Conservation (phyloP, 2,888 invertebrate species). For the Morpho helenor region DNA sequence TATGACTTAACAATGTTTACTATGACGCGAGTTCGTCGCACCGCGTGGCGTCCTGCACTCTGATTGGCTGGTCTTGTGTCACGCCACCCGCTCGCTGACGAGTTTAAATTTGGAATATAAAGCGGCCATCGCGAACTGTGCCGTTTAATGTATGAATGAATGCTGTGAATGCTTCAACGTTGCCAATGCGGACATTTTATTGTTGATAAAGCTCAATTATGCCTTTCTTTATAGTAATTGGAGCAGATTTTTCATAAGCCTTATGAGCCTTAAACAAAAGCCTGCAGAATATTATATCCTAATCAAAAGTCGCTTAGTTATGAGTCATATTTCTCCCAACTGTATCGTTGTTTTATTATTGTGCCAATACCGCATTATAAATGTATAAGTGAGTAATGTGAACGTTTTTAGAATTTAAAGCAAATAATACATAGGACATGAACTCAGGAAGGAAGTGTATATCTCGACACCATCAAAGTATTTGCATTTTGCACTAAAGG, state of each 20-base stretch:
- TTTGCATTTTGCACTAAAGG: too few species aligned
- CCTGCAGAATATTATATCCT: too few species aligned
- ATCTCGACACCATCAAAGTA: too few species aligned
- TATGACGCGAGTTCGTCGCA: slow-evolving; percentile 55
- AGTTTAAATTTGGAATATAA: slow-evolving; percentile 69
- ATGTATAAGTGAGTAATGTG: too few species aligned
- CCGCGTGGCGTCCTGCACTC: slow-evolving; percentile 34
- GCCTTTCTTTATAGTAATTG: background rate
- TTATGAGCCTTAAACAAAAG: too few species aligned
- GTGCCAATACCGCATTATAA: too few species aligned
- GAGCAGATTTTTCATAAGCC: background rate
- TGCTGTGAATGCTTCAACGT: background rate
- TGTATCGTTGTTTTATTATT: too few species aligned
- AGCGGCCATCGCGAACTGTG: slow-evolving; percentile 18
- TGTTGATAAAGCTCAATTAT: background rate
- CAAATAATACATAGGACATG: too few species aligned
- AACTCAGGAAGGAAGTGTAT: too few species aligned
- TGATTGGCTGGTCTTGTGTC: slow-evolving; percentile 55
- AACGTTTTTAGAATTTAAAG: too few species aligned
- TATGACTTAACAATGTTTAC: slow-evolving; percentile 2
- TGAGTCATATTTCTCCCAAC: too few species aligned
- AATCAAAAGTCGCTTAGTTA: too few species aligned
- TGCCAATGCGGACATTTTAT: background rate
- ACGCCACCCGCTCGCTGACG: slow-evolving; percentile 51
- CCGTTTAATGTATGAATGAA: slow-evolving; percentile 6